Evolutionary conservation across 2,888 invertebrate species (phyloP), one percentile per base, ranked within the genome.

Genomic region (Allacma fusca): DNA sequence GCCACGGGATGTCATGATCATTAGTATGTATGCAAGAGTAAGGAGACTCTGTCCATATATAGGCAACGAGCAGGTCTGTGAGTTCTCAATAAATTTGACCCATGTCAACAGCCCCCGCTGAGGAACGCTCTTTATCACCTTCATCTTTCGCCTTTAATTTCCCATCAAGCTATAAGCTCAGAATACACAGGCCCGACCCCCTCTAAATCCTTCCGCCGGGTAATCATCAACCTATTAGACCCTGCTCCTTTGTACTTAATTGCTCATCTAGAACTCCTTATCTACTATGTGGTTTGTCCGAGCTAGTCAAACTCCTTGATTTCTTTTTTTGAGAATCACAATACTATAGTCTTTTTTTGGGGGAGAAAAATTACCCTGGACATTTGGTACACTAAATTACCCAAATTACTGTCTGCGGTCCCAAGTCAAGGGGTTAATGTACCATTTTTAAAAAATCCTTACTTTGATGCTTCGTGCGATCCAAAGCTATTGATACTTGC

Each of bases 401-500:
- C 34, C 34, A 9, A 34, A 34, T 34, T 34, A 34, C 4, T 7
- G 34, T 34, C 34, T 34, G 9, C 34, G 9, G 34, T 34, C 34
- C 9, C 34, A 34, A 34, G 5, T 34, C 4, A 4, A 9, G 34
- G 9, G 34, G 4, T 34, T 34, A 34, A 9, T 34, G 9, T 34
- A 50, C 2, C 4, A n/a, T n/a, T 5, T 13, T 16, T n/a, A 16
- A 16, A 2, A n/a, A 29, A 21, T 23, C 21, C 34, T 44, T 85
- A 91, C 91, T 89, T 88, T 87, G 86, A 85, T 89, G 90, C 4
- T 87, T 86, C 76, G 87, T 86, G 80, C 90, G 86, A 84, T 91
- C 90, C 43, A 91, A 86, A 84, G 89, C 87, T 34, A 91, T 83
- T 13, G 88, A 86, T 81, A 90, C 89, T 84, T 89, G 89, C 78